Evolutionary conservation across 2,113 vertebrate species (phyloP), one percentile per base, ranked within the genome.

Genomic region (Himantopus leucocephalus): DNA sequence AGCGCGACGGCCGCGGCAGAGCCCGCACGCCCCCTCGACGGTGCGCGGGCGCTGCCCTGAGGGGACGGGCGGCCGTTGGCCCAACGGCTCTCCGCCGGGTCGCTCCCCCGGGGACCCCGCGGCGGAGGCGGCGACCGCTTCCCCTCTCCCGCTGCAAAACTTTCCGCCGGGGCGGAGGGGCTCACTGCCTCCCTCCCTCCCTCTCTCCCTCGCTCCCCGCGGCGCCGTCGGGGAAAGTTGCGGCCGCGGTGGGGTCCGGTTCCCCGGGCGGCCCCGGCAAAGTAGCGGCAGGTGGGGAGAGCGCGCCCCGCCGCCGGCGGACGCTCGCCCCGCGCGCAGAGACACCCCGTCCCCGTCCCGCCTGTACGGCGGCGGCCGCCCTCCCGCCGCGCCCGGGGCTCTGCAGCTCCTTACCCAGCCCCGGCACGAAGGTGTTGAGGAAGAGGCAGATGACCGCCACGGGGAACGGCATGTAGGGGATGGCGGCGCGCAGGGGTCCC

Each of bases 401-500:
- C 30, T 7, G 53, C 56, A 41, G 70, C 59, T 56, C 96, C 99
- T 99, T 97, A 99, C 99, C 99, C 71, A 99, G 96, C 95, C 99
- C 99, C 34, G 99, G 99, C 95, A 99, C 98, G 97, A 99, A 99
- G 86, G 99, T 99, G 98, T 99, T 99, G 96, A 99, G 99, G 96
- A 99, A 99, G 82, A 99, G 98, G 95, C 99, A 99, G 97, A 99
- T 98, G 94, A 99, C 99, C 12, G 99, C 99, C 96, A 99, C 97
- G 11, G 99, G 99, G 96, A 99, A 99, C 27, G 99, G 99, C 99
- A 99, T 99, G 95, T 98, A 99, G 85, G 99, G 99, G 98, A 99
- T 99, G 37, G 99, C 99, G 30, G 99, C 99, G 53, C 99, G 98
- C 84, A 99, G 97, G 64, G 98, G 96, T 43, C 99, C 99, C 96